Percentiles rank a stretch among this genome's conserved stretches.
Conservation (phyloP, 2,113 vertebrate genomes). For the Labeo catla region DNA sequence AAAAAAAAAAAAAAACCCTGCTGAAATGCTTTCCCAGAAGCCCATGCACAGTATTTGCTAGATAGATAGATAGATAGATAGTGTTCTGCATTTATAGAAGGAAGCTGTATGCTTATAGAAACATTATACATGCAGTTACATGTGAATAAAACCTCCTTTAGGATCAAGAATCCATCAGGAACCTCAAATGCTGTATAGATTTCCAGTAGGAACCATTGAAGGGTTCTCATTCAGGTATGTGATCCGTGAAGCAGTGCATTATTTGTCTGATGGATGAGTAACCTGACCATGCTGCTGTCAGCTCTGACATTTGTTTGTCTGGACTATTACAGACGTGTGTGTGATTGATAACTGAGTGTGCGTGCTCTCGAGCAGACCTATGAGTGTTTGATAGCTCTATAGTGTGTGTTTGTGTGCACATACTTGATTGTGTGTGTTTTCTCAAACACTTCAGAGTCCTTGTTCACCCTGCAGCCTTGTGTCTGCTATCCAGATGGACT, state of each 20-base stretch:
- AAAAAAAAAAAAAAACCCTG: too few species aligned
- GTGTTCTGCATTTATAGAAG: not conserved
- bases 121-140: not conserved
- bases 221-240: not conserved
- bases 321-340: constrained; percentile 3
- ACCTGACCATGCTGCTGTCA: constrained; percentile 14
- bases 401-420: constrained; percentile 24
- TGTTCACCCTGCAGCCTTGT: constrained; percentile 4
- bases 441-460: not conserved
- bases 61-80: too few species aligned
- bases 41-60: too few species aligned
- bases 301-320: constrained; percentile 42
- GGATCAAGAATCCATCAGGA: not conserved
- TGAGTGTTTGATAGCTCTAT: not conserved
- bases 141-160: not conserved
- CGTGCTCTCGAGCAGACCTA: not conserved
- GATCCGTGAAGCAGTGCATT: constrained; percentile 31
- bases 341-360: constrained; percentile 31
- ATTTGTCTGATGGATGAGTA: constrained; percentile 38
- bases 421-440: constrained; percentile 18
- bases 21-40: too few species aligned
- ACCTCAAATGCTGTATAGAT: not conserved
- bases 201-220: not conserved
- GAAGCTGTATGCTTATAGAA: not conserved
- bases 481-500: constrained; percentile 38